phyloP scores from a whole-genome alignment of 2,113 vertebrate species.

The Bujurquina vittata region DNA sequence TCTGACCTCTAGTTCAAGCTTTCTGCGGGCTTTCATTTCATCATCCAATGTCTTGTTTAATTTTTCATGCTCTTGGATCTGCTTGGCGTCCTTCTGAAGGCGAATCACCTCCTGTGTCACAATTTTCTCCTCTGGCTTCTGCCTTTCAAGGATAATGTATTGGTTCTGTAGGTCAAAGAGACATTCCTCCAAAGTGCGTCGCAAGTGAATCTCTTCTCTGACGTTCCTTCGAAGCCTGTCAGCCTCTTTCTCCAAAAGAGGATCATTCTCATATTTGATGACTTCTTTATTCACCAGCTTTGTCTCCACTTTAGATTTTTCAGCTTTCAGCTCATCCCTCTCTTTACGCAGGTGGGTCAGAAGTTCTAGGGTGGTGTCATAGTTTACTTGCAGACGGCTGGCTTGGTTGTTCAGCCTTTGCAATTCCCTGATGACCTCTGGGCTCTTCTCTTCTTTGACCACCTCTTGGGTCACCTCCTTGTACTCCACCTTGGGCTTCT shows the following conservation, averaged over 20 bases:
- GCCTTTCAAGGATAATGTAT: conserved; percentile 87
- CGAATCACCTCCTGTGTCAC: conserved; percentile 86
- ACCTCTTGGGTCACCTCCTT: conserved; percentile 90
- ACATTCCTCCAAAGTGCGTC: conserved; percentile 84
- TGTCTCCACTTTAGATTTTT: conserved; percentile 91
- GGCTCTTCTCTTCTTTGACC: conserved; percentile 89
- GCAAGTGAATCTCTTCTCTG: conserved; percentile 83
- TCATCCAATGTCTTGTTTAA: conserved; percentile 86
- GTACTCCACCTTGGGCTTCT: conserved; percentile 89
- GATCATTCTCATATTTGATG: conserved; percentile 91
- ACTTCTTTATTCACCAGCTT: conserved; percentile 89
- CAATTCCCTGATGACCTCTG: conserved; percentile 89
- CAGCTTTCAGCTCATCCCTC: conserved; percentile 86
- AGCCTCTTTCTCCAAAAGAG: conserved; percentile 90
- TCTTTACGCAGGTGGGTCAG: conserved; percentile 86
- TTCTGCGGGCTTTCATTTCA: conserved; percentile 83
- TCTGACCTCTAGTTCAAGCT: conserved; percentile 87
- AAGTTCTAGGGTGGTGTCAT: conserved; percentile 82
- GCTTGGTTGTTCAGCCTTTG: conserved; percentile 88
- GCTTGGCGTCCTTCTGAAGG: conserved; percentile 89
- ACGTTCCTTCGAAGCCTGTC: conserved; percentile 86
- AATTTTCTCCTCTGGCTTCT: conserved; percentile 91
- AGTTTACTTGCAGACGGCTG: conserved; percentile 83
- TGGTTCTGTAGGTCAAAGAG: conserved; percentile 90
- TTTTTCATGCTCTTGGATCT: conserved; percentile 85